Evolutionary conservation across 2,888 invertebrate species (phyloP).

Genomic region (Urechis unicinctus): DNA sequence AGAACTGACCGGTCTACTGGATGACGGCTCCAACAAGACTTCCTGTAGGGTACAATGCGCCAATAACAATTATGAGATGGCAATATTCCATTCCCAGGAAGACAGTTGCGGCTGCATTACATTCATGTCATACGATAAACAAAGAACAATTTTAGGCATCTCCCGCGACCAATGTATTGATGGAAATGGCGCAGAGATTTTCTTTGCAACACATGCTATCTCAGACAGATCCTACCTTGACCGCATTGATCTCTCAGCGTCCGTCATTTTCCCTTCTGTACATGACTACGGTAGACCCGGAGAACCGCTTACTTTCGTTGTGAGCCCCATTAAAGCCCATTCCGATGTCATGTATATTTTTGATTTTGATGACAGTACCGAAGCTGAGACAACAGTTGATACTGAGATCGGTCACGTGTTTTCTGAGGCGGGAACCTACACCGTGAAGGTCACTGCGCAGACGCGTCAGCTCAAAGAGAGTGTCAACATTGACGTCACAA

Average conservation of each 20-base stretch:
- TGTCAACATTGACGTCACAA: conserved; percentile 4
- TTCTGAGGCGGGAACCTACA: conserved; percentile 26
- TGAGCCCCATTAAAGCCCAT: conserved; percentile 20
- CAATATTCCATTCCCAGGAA: background rate
- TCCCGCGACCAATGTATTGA: background rate
- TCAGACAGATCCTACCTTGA: background rate
- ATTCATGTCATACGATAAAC: background rate
- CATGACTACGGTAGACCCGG: conserved; percentile 33
- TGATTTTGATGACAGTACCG: conserved; percentile 34
- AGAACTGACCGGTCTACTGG: background rate
- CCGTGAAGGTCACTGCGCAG: conserved; percentile 21
- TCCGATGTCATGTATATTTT: conserved; percentile 24
- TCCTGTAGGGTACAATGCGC: background rate
- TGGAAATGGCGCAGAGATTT: background rate
- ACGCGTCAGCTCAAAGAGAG: conserved; percentile 5
- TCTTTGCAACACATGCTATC: background rate
- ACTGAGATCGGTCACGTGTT: conserved; percentile 29
- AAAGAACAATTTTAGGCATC: background rate
- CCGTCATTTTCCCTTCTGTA: conserved; percentile 3
- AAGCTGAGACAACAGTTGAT: conserved; percentile 7
- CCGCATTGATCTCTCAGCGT: background rate
- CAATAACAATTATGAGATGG: background rate
- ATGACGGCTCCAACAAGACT: background rate
- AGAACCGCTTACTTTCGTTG: conserved; percentile 30
- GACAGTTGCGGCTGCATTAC: background rate